These are phyloP conservation scores for Saccopteryx leptura DNA, from an alignment of 2,113 vertebrate species.

Conservation along the genomic window DNA sequence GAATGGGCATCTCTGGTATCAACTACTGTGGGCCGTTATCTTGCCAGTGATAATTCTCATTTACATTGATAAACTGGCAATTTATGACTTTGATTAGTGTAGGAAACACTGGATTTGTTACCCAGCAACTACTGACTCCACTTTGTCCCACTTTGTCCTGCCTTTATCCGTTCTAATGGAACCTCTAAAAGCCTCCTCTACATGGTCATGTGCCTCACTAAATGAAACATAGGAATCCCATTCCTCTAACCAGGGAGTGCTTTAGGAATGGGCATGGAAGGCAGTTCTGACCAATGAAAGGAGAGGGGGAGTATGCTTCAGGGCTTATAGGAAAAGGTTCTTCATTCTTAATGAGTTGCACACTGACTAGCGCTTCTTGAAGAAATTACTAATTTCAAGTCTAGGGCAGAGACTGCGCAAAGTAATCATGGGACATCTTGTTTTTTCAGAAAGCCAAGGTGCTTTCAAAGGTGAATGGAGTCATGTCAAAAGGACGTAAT, in stretches of 20 bases:
- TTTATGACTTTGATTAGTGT: conserved; percentile 9
- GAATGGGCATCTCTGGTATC: background rate
- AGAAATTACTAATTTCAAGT: background rate
- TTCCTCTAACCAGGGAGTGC: background rate
- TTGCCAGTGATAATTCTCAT: conserved; percentile 14
- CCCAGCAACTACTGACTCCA: conserved; percentile 4
- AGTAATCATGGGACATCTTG: background rate
- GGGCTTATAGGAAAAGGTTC: background rate
- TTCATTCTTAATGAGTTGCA: conserved; percentile 57
- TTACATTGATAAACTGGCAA: conserved; percentile 33
- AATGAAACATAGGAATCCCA: conserved; percentile 35
- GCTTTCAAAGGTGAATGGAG: conserved; percentile 38
- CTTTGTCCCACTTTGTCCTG: background rate
- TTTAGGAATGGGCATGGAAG: background rate
- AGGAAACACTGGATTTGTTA: conserved; percentile 16
- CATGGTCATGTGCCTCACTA: background rate
- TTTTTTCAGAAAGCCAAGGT: conserved; percentile 25
- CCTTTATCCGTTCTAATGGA: conserved; percentile 39
- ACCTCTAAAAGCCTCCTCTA: background rate
- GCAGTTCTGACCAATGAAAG: conserved; percentile 22
- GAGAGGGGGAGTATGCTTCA: background rate
- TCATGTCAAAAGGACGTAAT: conserved; percentile 10
- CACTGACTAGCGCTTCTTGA: background rate
- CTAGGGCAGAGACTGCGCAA: background rate
- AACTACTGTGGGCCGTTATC: conserved; percentile 24